Conservation (phyloP, 2,888 invertebrate species). For the Aspidiotus destructor region DNA sequence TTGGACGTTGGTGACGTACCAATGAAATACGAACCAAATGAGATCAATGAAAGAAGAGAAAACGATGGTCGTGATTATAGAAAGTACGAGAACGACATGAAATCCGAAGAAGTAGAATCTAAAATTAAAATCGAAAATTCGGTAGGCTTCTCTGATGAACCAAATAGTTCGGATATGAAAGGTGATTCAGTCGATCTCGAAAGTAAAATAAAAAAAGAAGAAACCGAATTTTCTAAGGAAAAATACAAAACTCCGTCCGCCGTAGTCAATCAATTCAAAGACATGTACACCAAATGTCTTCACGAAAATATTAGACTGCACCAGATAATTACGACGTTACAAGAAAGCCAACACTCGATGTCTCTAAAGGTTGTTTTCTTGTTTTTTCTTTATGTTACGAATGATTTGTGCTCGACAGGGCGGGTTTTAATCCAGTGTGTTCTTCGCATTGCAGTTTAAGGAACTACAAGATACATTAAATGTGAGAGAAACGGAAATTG, state of each 20-base stretch:
- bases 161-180: background rate
- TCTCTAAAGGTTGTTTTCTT: conserved; percentile 56
- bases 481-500: conserved; percentile 86
- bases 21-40: background rate
- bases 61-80: background rate
- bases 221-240: conserved; percentile 6
- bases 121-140: background rate
- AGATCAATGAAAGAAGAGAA: conserved; percentile 5
- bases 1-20: background rate
- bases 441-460: conserved; percentile 51
- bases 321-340: conserved; percentile 77
- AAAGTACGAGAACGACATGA: conserved; percentile 4
- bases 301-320: conserved; percentile 87
- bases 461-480: conserved; percentile 79
- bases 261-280: conserved; percentile 72
- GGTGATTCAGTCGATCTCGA: background rate
- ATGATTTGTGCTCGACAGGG: background rate
- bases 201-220: conserved; percentile 3
- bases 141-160: no score
- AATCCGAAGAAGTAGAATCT: background rate
- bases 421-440: background rate
- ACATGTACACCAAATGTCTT: conserved; percentile 78
- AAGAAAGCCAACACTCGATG: conserved; percentile 87
- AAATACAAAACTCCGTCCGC: conserved; percentile 41
- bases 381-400: no score